Conservation (phyloP, 2,797 vertebrate genomes). For the Poeciliopsis presidionis region DNA sequence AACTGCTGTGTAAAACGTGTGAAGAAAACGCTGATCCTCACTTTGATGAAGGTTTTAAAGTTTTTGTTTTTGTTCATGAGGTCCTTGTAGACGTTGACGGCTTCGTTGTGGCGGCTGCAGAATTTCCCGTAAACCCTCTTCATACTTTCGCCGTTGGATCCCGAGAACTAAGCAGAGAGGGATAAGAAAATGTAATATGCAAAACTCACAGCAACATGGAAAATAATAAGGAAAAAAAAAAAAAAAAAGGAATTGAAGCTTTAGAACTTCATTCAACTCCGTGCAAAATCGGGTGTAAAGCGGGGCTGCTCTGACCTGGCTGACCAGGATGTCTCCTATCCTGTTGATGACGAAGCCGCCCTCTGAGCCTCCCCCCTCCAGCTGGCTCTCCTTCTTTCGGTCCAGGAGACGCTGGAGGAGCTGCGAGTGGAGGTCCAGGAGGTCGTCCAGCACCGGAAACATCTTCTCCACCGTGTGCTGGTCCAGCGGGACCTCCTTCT, state of each 20-base stretch:
- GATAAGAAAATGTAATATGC: constrained; percentile 12
- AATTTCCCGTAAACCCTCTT: constrained; percentile 93
- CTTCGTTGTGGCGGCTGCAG: constrained; percentile 95
- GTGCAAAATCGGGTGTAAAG: background rate
- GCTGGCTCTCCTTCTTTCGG: constrained; percentile 87
- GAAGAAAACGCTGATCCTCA: constrained; percentile 56
- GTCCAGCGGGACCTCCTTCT: constrained; percentile 89
- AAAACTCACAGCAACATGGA: background rate
- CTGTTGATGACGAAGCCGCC: constrained; percentile 87
- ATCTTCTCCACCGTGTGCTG: constrained; percentile 87
- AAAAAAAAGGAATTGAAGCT: background rate
- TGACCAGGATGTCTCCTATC: constrained; percentile 92
- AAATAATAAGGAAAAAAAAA: background rate
- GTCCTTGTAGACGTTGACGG: constrained; percentile 94
- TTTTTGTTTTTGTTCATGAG: constrained; percentile 92
- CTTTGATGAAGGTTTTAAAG: constrained; percentile 95
- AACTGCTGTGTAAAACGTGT: background rate
- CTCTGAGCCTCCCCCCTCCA: constrained; percentile 68
- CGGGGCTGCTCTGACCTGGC: constrained; percentile 83
- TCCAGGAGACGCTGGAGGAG: constrained; percentile 92
- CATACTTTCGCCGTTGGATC: constrained; percentile 88
- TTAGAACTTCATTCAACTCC: background rate
- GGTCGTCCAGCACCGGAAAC: constrained; percentile 91
- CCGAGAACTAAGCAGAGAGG: constrained; percentile 86
- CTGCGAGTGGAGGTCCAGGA: constrained; percentile 90